These are phyloP conservation scores for Tetramorium simillimum DNA, from an alignment of 1,140 invertebrate species.

Conservation along the genomic window DNA sequence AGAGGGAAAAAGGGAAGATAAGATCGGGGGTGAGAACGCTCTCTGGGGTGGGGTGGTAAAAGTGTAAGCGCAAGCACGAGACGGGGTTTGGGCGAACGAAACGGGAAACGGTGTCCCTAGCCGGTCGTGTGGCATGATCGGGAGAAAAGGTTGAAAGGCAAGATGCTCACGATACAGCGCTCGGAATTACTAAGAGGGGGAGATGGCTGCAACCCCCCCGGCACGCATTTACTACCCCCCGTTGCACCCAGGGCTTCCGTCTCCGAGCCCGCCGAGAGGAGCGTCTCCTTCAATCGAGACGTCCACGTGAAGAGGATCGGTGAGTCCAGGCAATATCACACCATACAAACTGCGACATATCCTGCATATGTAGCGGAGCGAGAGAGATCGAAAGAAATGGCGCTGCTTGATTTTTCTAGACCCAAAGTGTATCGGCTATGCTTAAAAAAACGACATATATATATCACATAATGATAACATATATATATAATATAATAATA, in stretches of 20 bases:
- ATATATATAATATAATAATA: too few species aligned
- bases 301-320: conserved; percentile 95
- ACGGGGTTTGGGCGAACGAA: conserved; percentile 23
- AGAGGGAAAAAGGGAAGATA: conserved; percentile 45
- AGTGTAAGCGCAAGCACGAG: neutral
- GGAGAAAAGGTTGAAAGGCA: conserved; percentile 78
- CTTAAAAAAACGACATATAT: neutral
- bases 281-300: conserved; percentile 95
- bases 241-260: conserved; percentile 67
- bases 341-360: conserved; percentile 69
- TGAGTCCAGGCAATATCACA: conserved; percentile 86
- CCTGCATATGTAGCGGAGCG: conserved; percentile 44
- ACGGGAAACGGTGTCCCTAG: conserved; percentile 52
- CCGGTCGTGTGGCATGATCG: conserved; percentile 77
- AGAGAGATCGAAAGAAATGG: conserved; percentile 25
- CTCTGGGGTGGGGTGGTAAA: conserved; percentile 52
- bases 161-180: conserved; percentile 86
- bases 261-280: conserved; percentile 85
- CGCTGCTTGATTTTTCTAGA: conserved; percentile 55
- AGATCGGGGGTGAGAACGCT: conserved; percentile 26
- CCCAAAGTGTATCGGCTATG: neutral
- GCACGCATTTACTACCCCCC: conserved; percentile 69
- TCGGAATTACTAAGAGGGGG: conserved; percentile 86
- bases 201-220: conserved; percentile 74
- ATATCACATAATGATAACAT: too few species aligned